phyloP scores from a whole-genome alignment of 2,113 vertebrate genomes.

The Columba janthina region DNA sequence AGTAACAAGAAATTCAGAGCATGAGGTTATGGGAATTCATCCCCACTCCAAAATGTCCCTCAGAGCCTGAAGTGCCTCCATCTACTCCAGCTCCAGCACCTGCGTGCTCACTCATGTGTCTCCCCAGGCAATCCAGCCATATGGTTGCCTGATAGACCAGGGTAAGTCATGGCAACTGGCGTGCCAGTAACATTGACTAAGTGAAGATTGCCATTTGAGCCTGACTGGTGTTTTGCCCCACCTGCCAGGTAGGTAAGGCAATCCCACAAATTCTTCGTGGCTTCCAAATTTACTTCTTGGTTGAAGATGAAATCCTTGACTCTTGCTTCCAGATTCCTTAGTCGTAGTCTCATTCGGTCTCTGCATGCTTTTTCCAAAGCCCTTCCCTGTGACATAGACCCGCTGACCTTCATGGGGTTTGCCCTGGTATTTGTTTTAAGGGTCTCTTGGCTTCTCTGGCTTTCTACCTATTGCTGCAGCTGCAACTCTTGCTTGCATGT shows the following conservation, averaged over 20 bases:
- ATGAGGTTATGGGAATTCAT: not conserved
- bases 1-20: not conserved
- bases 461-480: not conserved
- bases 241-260: not conserved
- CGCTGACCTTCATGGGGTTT: not conserved
- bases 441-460: not conserved
- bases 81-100: not conserved
- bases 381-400: not conserved
- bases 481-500: not conserved
- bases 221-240: not conserved
- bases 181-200: not conserved
- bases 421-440: not conserved
- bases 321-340: not conserved
- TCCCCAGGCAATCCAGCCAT: not conserved
- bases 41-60: not conserved
- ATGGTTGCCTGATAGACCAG: rapidly evolving
- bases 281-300: not conserved
- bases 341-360: not conserved
- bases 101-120: not conserved
- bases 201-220: not conserved
- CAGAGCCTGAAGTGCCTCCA: not conserved
- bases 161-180: not conserved
- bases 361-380: not conserved
- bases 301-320: not conserved
- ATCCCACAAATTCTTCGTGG: not conserved